phyloP scores from a whole-genome alignment of 2,113 vertebrate species.

The Ictalurus furcatus region DNA sequence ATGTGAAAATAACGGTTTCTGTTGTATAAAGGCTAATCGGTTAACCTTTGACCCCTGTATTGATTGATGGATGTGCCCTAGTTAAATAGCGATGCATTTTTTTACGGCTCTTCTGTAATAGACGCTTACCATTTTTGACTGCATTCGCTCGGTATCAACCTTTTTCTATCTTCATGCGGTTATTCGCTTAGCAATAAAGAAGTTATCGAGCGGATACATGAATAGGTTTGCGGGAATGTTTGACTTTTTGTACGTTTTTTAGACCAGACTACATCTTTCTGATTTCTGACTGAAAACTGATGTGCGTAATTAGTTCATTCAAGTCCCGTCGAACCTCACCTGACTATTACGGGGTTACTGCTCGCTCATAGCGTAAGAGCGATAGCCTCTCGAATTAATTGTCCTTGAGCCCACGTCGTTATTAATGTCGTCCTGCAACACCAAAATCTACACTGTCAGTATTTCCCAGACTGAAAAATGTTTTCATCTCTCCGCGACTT shows the following conservation, averaged over 20 bases:
- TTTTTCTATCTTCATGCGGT: too few relatives aligned
- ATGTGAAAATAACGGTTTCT: too few relatives aligned
- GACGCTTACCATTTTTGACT: too few relatives aligned
- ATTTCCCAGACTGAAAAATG: slow-evolving; percentile 16
- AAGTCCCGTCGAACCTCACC: neutral
- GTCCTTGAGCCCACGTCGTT: neutral
- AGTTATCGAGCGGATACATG: too few relatives aligned
- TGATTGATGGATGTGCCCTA: too few relatives aligned
- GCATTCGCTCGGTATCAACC: too few relatives aligned
- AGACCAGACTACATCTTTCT: neutral
- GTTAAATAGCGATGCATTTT: too few relatives aligned
- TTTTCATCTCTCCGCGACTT: neutral
- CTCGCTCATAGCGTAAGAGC: neutral
- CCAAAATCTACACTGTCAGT: neutral
- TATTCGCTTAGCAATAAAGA: too few relatives aligned
- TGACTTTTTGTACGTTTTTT: neutral
- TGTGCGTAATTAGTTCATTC: neutral
- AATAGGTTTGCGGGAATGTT: neutral
- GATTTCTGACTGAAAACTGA: neutral
- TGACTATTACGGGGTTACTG: neutral
- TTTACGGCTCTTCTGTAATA: too few relatives aligned
- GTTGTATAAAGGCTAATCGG: too few relatives aligned
- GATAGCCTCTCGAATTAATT: neutral
- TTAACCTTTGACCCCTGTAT: too few relatives aligned
- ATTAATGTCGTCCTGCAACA: neutral